phyloP scores from a whole-genome alignment of 64 coral and sea anemone species.

The Dendrophyllia cribrosa region DNA sequence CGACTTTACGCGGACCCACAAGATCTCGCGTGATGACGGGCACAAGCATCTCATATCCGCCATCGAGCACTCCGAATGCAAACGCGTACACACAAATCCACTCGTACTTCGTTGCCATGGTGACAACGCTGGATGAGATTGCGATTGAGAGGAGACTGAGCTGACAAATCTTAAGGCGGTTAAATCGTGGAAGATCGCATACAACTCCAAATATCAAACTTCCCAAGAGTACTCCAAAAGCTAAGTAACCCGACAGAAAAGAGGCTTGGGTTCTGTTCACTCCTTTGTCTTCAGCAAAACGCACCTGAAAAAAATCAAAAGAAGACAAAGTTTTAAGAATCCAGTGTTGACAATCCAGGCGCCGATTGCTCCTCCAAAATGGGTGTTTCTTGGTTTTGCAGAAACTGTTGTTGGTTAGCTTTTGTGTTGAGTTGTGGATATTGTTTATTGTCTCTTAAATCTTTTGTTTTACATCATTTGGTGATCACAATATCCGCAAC shows the following conservation, averaged over 20 bases:
- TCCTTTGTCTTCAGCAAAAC: constrained; percentile 43
- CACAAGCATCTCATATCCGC: constrained; percentile 53
- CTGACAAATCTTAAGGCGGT: constrained; percentile 45
- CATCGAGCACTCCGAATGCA: constrained; percentile 36
- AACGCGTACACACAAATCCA: constrained; percentile 38
- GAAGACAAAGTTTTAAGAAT: neutral
- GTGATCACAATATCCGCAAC: no score
- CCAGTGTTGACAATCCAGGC: no score
- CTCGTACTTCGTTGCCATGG: constrained; percentile 23
- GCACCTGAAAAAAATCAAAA: constrained; percentile 10
- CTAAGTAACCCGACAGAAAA: constrained; percentile 28
- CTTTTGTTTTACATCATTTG: no score
- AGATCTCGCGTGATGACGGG: constrained; percentile 55
- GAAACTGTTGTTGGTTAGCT: no score
- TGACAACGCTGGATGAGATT: constrained; percentile 6
- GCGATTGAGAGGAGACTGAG: constrained; percentile 34
- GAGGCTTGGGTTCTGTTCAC: constrained; percentile 15
- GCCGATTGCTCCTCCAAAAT: no score
- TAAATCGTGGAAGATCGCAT: constrained; percentile 32
- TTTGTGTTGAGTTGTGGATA: no score
- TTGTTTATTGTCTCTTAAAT: no score
- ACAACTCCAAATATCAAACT: constrained; percentile 4
- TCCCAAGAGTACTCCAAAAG: constrained; percentile 9
- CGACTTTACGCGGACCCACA: constrained; percentile 4
- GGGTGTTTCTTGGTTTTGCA: no score